Evolutionary conservation across 2,797 vertebrate genomes (phyloP), one percentile per base, ranked within the genome.

Genomic region (Intellagama lesueurii): DNA sequence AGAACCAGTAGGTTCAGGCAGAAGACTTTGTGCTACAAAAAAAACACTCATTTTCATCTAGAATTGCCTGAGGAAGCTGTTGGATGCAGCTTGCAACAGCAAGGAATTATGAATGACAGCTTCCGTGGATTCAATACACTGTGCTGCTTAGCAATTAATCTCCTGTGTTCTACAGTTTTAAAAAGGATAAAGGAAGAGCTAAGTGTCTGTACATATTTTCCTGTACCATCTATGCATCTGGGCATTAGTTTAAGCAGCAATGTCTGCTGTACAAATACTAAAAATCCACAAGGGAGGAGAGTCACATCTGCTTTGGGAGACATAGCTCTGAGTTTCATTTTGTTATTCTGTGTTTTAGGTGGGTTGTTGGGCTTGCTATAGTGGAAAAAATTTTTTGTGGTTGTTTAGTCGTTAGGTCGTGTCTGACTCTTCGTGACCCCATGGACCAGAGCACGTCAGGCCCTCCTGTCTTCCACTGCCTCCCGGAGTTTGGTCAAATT

Each of bases 141-240:
- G 40, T 76, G n/a, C 24, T 40, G 7, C 12, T 78, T 87, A 76
- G 26, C 28, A 66, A 16, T 47, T 82, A 47, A 82, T 66, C 19
- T 35, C 60, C 47, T 60, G 5, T 75, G 52, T 56, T 72, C 70
- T 76, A 40, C n/a, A 64, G 60, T 22, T 64, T 44, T 81, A 30
- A 87, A 44, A 8, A 40, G 14, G 32, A 56, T 30, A 81, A 81
- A 30, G 72, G 64, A n/a, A 68, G 17, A 86, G 30, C 64, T 68
- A 85, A 76, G 64, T 72, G 81, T 82, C 6, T 66, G 44, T 83
- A 77, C 40, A 52, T 66, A 68, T 35, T 77, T 88, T 83, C 22
- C 66, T 68, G 81, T 35, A 77, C 30, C 49, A 35, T 9, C 16
- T 82, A n/a, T 82, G 40, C 19, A 82, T 30, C 72, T 77, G 64